phyloP scores from a whole-genome alignment of 1,140 invertebrate species.

The Hyles vespertilio region DNA sequence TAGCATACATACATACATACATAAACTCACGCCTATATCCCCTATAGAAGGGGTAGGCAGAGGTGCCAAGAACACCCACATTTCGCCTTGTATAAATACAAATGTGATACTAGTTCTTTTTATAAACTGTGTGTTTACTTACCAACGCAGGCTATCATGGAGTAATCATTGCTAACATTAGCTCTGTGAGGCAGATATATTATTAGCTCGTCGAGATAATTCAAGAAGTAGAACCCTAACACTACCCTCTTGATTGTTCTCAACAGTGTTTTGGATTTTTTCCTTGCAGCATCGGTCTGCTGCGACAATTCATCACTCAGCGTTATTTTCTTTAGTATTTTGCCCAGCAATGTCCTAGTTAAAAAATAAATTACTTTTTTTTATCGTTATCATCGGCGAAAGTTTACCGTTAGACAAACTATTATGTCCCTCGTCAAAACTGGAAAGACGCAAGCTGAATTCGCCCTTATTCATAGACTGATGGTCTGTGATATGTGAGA shows the following conservation, averaged over 20 bases:
- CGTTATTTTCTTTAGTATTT: slow-evolving; percentile 30
- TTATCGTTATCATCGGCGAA: too few relatives aligned
- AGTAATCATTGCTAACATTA: slow-evolving; percentile 38
- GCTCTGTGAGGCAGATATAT: slow-evolving; percentile 44
- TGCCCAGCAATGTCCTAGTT: slow-evolving; percentile 31
- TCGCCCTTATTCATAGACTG: too few relatives aligned
- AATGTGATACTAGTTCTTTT: too few relatives aligned
- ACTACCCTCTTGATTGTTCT: slow-evolving; percentile 38
- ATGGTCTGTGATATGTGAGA: too few relatives aligned
- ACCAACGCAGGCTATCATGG: slow-evolving; percentile 53
- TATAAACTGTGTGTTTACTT: slow-evolving; percentile 17
- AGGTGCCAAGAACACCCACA: too few relatives aligned
- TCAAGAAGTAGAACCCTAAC: slow-evolving; percentile 39
- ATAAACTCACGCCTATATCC: too few relatives aligned
- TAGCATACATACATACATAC: too few relatives aligned
- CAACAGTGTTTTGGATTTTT: slow-evolving; percentile 33
- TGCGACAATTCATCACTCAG: slow-evolving; percentile 30
- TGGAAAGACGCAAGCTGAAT: too few relatives aligned
- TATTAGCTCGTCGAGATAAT: slow-evolving; percentile 29
- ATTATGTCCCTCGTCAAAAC: too few relatives aligned
- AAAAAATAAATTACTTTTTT: not conserved
- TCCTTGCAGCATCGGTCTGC: slow-evolving; percentile 17
- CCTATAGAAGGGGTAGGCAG: too few relatives aligned
- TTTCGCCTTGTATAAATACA: too few relatives aligned
- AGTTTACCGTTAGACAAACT: too few relatives aligned